Base-by-base conservation (phyloP, 1,140 invertebrate species). In the Armadillidium nasatum region DNA sequence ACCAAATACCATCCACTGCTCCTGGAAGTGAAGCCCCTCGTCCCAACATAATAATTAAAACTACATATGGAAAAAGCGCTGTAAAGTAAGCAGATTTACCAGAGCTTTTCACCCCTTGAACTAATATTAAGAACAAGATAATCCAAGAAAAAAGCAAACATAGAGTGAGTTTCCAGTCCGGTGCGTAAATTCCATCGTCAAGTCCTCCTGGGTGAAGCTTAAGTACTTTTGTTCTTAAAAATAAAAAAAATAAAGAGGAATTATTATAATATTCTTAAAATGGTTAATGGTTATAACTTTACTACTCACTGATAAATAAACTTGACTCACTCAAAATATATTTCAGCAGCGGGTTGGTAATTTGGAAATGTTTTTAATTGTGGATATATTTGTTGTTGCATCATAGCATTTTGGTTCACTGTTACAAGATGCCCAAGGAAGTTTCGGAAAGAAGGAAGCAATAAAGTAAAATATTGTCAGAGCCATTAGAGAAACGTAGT, bases 11-110 rank as follows among this genome's bases (percentile, higher is more conserved):
- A 68, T 90, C 86, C 0, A 83, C 83, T 0, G 93, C 91, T 0
- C 93, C 93, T 6, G 90, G 88, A 74, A 95, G 84, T 2, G 92
- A 93, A 0, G 89, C 85, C 0, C 91, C 92, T 77, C 90, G 87
- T n/a, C 92, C 87, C 0, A 96, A 85, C 0, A 95, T 83, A 4
- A 89, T 89, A 7, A 93, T 86, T 81, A 96, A 88, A 10, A 95
- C 89, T 0, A 94, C 86, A 82, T 95, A 95, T 0, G 93, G 93
- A 83, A 95, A 95, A 0, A 94, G 84, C 0, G 93, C 93, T 0
- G 94, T 88, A 83, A 95, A 94, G 83, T 95, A 95, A n/a, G 82
- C 81, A 10, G 76, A 79, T 74, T 82, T 98, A 83, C 96, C 96
- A 79, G 94, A 96, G 82, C 94, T 95, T 82, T 86, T 85, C 75